Evolutionary conservation across 2,797 vertebrate genomes (phyloP).

Genomic region (Allobates femoralis): DNA sequence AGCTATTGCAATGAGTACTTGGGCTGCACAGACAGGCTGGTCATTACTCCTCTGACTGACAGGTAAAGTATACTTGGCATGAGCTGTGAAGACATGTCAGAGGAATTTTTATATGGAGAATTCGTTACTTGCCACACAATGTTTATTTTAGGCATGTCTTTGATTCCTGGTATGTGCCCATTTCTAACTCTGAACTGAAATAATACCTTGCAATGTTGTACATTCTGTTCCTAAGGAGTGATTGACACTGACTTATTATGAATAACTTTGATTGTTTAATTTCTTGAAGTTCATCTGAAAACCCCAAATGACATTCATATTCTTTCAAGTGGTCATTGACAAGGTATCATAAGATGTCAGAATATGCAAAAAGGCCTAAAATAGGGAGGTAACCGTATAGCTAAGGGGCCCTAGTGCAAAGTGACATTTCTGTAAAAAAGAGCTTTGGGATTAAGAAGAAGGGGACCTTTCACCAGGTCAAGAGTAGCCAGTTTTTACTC

Average conservation of each 20-base stretch:
- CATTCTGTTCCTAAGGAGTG: not conserved
- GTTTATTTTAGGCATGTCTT: not conserved
- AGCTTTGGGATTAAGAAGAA: no score
- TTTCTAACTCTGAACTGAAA: not conserved
- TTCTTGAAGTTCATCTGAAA: not conserved
- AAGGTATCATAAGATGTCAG: no score
- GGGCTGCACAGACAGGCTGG: slow-evolving; percentile 86
- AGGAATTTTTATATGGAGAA: not conserved
- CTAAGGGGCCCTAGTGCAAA: no score
- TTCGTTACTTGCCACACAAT: not conserved
- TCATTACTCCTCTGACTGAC: slow-evolving; percentile 87
- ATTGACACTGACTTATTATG: not conserved
- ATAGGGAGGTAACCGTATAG: no score
- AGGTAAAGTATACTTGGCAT: slow-evolving; percentile 69
- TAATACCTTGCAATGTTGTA: not conserved
- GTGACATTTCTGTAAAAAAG: no score
- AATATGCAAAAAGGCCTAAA: no score
- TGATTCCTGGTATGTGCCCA: no score
- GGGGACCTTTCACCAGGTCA: no score
- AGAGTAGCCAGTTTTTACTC: no score
- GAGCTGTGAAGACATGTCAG: not conserved
- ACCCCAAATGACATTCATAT: not conserved
- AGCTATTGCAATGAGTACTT: slow-evolving; percentile 87
- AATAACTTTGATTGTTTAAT: not conserved
- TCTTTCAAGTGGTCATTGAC: no score